These are phyloP conservation scores for Diploptera punctata DNA, from an alignment of 2,888 invertebrate genomes.

Conservation along the genomic window DNA sequence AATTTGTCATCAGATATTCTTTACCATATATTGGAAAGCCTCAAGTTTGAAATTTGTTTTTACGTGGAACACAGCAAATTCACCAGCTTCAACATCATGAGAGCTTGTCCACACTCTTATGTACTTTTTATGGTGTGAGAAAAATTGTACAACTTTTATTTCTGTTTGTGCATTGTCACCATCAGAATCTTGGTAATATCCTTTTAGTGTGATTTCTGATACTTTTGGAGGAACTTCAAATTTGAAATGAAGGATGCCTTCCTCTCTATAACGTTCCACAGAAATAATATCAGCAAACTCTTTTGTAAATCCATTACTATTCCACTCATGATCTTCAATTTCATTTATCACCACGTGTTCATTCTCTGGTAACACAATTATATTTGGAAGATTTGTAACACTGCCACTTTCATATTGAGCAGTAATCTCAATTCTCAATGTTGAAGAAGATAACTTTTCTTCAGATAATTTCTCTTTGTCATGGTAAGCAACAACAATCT, in stretches of 20 bases:
- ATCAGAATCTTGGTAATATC: constrained; percentile 11
- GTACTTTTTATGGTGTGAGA: constrained; percentile 54
- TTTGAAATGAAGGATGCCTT: constrained; percentile 48
- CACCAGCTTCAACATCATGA: constrained; percentile 54
- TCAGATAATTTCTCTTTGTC: constrained; percentile 50
- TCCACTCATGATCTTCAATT: constrained; percentile 4
- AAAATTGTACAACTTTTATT: constrained; percentile 49
- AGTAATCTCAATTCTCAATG: constrained; percentile 45
- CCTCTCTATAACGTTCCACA: constrained; percentile 45
- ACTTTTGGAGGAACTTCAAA: constrained; percentile 46
- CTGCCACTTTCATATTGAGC: constrained; percentile 42
- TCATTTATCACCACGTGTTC: neutral
- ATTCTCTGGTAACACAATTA: neutral
- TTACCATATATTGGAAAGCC: constrained; percentile 59
- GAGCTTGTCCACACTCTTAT: constrained; percentile 58
- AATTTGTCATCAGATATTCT: too few species aligned
- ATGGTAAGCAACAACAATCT: constrained; percentile 51
- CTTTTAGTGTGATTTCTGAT: constrained; percentile 44
- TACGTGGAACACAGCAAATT: constrained; percentile 62
- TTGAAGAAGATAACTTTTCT: constrained; percentile 48
- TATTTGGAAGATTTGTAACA: neutral
- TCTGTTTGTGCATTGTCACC: constrained; percentile 35
- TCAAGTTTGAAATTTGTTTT: constrained; percentile 57
- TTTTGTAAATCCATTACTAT: neutral
- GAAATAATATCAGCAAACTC: constrained; percentile 24